A percentile compares a stretch with the other conserved stretches of the same genome.
Conservation (phyloP, 2,113 vertebrate genomes). For the Phyllostomus discolor region DNA sequence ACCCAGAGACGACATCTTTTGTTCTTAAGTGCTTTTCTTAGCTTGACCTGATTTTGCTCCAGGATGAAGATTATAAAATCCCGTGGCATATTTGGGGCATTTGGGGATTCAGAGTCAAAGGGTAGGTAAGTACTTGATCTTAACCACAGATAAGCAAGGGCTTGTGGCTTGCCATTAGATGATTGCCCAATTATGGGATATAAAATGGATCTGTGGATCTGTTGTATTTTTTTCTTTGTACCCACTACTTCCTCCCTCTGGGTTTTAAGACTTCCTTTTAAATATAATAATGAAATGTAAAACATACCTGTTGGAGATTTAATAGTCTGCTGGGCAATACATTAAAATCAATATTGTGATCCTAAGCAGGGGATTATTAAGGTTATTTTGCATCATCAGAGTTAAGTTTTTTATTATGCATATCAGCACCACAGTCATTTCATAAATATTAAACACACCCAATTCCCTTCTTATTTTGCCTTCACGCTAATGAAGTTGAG, state of each 20-base stretch:
- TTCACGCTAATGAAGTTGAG: constrained; percentile 63
- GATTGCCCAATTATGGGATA: not conserved
- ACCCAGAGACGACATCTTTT: not conserved
- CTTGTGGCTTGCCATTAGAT: not conserved
- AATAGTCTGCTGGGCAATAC: constrained; percentile 48
- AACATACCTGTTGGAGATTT: constrained; percentile 37
- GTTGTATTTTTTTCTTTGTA: not conserved
- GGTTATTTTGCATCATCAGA: constrained; percentile 50
- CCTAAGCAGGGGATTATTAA: constrained; percentile 65
- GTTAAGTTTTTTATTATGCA: constrained; percentile 63
- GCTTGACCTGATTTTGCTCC: constrained; percentile 30
- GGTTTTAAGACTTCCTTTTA: constrained; percentile 45
- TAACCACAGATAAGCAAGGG: not conserved
- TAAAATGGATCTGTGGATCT: not conserved
- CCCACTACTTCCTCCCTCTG: not conserved
- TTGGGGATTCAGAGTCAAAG: constrained; percentile 32
- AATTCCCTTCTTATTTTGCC: constrained; percentile 71
- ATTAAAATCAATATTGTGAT: constrained; percentile 64
- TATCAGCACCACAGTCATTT: constrained; percentile 58
- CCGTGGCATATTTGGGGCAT: constrained; percentile 31
- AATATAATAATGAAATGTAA: constrained; percentile 52
- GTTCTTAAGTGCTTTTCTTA: constrained; percentile 50
- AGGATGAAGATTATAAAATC: constrained; percentile 38
- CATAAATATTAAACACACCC: constrained; percentile 76
- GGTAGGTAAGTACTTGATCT: not conserved